Conservation (phyloP, 2,113 vertebrate genomes). For the Anas platyrhynchos region DNA sequence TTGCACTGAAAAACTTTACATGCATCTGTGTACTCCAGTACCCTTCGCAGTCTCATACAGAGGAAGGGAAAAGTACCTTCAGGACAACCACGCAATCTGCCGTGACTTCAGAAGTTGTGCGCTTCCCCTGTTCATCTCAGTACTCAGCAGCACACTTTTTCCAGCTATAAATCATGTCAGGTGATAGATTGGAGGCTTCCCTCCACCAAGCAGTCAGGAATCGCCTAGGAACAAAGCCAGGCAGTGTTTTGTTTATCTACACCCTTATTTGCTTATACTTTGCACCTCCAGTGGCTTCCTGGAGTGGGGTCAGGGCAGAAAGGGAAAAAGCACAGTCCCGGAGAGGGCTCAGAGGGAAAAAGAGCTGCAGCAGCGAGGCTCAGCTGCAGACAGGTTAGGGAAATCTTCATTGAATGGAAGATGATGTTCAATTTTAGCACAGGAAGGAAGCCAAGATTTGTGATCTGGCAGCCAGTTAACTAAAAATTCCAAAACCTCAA, state of each 20-base stretch:
- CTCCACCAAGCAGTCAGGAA: not conserved
- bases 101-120: fast-evolving
- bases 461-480: not conserved
- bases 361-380: not conserved
- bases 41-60: fast-evolving
- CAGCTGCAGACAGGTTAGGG: not conserved
- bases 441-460: not conserved
- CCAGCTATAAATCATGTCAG: fast-evolving
- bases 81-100: not conserved
- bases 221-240: not conserved
- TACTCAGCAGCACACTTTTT: not conserved
- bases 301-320: not conserved
- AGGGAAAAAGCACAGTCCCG: fast-evolving
- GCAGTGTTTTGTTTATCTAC: not conserved
- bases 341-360: not conserved
- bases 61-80: not conserved
- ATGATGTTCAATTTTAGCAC: not conserved
- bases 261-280: not conserved
- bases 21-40: not conserved
- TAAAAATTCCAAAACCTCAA: not conserved
- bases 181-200: not conserved
- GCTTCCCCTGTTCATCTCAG: not conserved
- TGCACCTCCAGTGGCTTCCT: not conserved
- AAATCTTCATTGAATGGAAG: not conserved
- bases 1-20: not conserved